Evolutionary conservation across 1,140 invertebrate species (phyloP), one percentile per base, ranked within the genome.

Genomic region (Caligus rogercresseyi): DNA sequence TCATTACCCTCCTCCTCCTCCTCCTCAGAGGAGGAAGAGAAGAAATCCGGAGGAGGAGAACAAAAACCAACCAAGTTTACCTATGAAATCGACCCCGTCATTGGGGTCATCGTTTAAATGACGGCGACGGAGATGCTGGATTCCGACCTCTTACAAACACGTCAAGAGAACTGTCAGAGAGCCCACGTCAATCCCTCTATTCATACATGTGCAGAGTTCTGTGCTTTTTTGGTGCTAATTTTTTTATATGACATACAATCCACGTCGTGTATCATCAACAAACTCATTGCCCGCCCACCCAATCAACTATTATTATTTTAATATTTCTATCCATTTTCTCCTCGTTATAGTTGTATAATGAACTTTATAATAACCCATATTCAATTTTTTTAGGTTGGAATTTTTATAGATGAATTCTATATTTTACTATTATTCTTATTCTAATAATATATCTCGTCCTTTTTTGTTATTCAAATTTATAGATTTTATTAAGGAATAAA

Each of bases 1-100:
- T 4, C 3, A 7, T 4, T 4, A 3, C 7, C 3, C 16, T 20
- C 60, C 2, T 25, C 23, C 31, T 16, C 14, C 52, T 14, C 60
- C 18, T 3, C 58, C 18, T 60, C 21, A 25, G 2, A 24, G 14
- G 13, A 60, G 26, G 16, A 3, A 31, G 11, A 43, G 43, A 2
- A 3, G 20, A 13, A 54, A 54, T 19, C 14, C 4, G 2, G 24
- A 14, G 13, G 43, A 21, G 16, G 2, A 31, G 11, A 43, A 60
- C 4, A 3, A 16, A 13, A 54, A 54, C 53, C 14, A 18, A 54
- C 53, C 19, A 54, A 54, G 15, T 63, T 63, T 25, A 53, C 21
- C 14, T 63, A 63, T 21, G 61, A 63, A 25, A 56, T 63, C 18
- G 61, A 63, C 31, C 61, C 61, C 18, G 61, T 57, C 16, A 56